A percentile compares a stretch with the other conserved stretches of the same genome.
Evolutionary conservation across 1,140 invertebrate genomes (phyloP).

Genomic region (Drosophila tsacasi): DNA sequence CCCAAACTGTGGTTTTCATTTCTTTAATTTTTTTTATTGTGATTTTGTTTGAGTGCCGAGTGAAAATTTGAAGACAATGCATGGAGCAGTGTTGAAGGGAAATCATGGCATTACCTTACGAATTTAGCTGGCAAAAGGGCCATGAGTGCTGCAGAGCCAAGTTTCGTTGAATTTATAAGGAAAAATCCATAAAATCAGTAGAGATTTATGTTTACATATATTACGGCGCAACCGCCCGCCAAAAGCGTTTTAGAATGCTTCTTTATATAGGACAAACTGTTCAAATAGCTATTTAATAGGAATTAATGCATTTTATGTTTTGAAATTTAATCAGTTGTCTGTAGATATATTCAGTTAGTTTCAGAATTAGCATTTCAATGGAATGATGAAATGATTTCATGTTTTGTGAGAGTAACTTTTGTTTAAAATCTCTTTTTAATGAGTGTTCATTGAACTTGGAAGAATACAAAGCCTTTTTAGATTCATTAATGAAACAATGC

Average conservation of each 20-base stretch:
- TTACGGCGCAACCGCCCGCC: no score
- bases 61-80: conserved; percentile 1
- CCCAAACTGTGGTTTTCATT: conserved; percentile 43
- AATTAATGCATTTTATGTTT: background rate
- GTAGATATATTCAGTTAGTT: no score
- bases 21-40: conserved; percentile 26
- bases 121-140: background rate
- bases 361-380: background rate
- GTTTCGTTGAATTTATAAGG: background rate
- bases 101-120: background rate
- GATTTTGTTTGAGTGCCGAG: conserved; percentile 6
- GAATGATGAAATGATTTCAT: no score
- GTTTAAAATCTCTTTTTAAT: background rate
- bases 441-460: background rate
- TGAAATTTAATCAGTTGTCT: no score
- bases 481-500: no score
- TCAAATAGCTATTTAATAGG: background rate
- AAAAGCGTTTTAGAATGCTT: no score
- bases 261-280: background rate
- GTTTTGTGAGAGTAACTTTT: background rate
- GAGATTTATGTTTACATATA: background rate
- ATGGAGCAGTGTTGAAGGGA: conserved; percentile 2
- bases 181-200: background rate
- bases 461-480: no score
- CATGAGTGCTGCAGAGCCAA: background rate